Evolutionary conservation across 2,113 vertebrate genomes (phyloP), one percentile per base, ranked within the genome.

Genomic region (Pseudopipra pipra): DNA sequence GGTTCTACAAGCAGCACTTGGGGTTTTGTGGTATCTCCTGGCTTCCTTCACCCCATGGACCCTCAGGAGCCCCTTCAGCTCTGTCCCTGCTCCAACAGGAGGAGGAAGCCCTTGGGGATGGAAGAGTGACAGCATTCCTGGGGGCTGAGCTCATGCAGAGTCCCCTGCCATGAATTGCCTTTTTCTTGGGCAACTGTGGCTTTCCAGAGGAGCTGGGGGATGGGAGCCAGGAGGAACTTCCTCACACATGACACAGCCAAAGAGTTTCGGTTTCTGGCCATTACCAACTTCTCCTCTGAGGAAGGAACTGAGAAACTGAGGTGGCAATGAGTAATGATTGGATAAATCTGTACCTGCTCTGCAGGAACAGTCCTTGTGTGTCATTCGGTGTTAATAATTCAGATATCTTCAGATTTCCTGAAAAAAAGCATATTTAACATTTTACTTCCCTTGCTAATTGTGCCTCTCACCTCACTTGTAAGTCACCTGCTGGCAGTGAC

Each of bases 101-200:
- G 5, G 54, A 89, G 66, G 81, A 63, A 54, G 47, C 30, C 41
- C 74, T 56, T 2, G 15, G 62, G 24, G 35, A 44, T 0, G 0
- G 25, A 63, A 68, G 68, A 80, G 37, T 11, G 5, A 66, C 33
- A 4, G 46, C 72, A 87, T 95, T 95, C 89, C 77, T 67, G 56
- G 2, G 5, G 16, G 84, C 70, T 94, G 73, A 96, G 93, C 80
- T 94, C 22, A 41, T 28, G 43, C 4, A 0, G 39, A 83, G 58
- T 27, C 71, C 49, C 0, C 91, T 56, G 46, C 54, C 5, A 1
- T 31, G 73, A n/a, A 8, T 23, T 66, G 86, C 68, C 43, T 89
- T 87, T 58, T 65, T 85, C 66, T 91, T 52, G 85, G 63, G 90
- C 59, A 84, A 24, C 28, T 23, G 72, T 23, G 72, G n/a, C 84